phyloP scores from a whole-genome alignment of 2,888 invertebrate species.

The Xestia xanthographa region DNA sequence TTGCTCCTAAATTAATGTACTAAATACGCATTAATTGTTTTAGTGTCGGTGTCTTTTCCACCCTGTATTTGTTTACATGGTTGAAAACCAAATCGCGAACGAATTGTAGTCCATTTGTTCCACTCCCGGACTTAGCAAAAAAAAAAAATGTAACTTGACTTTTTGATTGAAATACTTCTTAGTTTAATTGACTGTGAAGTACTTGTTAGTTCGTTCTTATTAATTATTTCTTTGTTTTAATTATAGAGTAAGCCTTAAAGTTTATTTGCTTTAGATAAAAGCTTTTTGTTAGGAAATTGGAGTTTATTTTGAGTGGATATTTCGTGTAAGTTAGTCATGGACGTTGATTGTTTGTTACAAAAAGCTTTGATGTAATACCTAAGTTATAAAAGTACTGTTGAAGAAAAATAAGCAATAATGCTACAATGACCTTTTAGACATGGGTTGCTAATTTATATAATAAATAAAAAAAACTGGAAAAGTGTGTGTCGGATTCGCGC shows the following conservation, averaged over 20 bases:
- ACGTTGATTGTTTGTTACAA: slow-evolving; percentile 10
- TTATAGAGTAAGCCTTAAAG: slow-evolving; percentile 30
- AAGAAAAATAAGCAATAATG: not conserved
- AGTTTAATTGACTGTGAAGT: slow-evolving; percentile 48
- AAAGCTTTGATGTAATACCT: not conserved
- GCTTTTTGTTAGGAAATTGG: slow-evolving; percentile 40
- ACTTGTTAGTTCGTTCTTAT: slow-evolving; percentile 36
- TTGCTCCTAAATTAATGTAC: too few species aligned
- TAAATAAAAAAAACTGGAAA: not conserved
- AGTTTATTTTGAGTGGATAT: slow-evolving; percentile 15
- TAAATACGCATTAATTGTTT: too few species aligned
- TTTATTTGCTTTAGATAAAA: slow-evolving; percentile 40
- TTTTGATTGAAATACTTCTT: slow-evolving; percentile 32
- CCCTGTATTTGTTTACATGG: not conserved
- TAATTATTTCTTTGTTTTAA: slow-evolving; percentile 56
- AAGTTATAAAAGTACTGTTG: not conserved
- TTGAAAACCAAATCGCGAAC: not conserved
- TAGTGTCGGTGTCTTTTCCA: too few species aligned
- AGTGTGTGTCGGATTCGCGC: too few species aligned
- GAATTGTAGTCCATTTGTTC: not conserved
- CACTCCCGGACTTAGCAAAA: not conserved
- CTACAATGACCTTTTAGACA: not conserved
- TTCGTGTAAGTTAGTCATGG: slow-evolving; percentile 4
- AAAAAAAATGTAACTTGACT: slow-evolving; percentile 19
- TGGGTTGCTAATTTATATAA: not conserved